These are phyloP conservation scores for Phodopus roborovskii DNA, from an alignment of 2,113 vertebrate genomes.

Conservation along the genomic window DNA sequence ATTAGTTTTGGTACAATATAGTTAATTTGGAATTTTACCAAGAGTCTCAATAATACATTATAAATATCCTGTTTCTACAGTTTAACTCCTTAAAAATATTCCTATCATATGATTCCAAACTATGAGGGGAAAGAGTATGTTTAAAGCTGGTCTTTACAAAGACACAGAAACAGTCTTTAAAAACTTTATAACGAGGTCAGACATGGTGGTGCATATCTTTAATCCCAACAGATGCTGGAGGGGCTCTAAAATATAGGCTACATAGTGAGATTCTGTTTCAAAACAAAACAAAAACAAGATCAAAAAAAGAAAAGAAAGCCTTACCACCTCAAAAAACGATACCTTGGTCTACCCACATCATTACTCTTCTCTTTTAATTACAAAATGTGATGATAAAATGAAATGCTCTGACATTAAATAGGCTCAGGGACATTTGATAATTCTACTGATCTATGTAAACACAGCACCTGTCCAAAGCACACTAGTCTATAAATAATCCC, in stretches of 20 bases:
- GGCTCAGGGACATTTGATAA: constrained; percentile 59
- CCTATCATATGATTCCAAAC: not conserved
- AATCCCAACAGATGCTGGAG: not conserved
- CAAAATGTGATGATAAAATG: constrained; percentile 55
- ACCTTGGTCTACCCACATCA: not conserved
- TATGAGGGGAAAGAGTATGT: not conserved
- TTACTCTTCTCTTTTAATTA: constrained; percentile 60
- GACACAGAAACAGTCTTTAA: not conserved
- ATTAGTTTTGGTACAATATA: not conserved
- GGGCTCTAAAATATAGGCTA: not conserved
- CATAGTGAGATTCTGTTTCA: not conserved
- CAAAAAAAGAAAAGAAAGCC: not conserved
- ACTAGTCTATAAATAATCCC: constrained; percentile 76
- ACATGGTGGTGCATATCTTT: not conserved
- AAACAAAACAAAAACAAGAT: not conserved
- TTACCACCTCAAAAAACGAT: not conserved
- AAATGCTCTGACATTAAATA: constrained; percentile 53
- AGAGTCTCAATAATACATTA: constrained; percentile 30
- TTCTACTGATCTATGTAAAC: constrained; percentile 69
- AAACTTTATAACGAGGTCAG: not conserved
- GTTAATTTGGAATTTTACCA: not conserved
- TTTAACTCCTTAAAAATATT: constrained; percentile 39
- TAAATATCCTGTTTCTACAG: constrained; percentile 31
- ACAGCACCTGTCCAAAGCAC: constrained; percentile 72
- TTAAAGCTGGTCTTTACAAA: constrained; percentile 12